A percentile compares a stretch with the other conserved stretches of the same genome.
phyloP scores from a whole-genome alignment of 2,797 vertebrate species.

The Onychomys leucogaster region DNA sequence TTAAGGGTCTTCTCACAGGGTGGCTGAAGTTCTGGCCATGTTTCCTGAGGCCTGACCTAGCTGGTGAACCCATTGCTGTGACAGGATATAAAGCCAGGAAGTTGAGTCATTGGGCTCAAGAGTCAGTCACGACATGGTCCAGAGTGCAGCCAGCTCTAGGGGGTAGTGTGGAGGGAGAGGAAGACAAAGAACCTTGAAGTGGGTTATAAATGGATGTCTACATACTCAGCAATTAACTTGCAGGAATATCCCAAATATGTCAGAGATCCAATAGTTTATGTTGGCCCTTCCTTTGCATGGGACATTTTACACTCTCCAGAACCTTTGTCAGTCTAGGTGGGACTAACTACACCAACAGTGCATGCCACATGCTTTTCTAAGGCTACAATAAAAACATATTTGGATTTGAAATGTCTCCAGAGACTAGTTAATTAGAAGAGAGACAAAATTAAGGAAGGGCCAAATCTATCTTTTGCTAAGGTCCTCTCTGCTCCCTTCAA shows the following conservation, averaged over 20 bases:
- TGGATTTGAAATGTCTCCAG: slow-evolving; percentile 61
- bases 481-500: neutral
- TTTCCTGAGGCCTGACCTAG: slow-evolving; percentile 14
- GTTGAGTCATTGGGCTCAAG: slow-evolving; percentile 43
- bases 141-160: neutral
- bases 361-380: neutral
- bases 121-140: neutral
- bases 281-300: neutral
- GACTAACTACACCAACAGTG: neutral
- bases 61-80: neutral
- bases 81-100: slow-evolving; percentile 56
- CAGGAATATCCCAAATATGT: neutral
- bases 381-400: slow-evolving; percentile 41
- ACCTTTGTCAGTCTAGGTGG: slow-evolving; percentile 17
- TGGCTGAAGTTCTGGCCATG: slow-evolving; percentile 4
- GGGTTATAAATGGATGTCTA: neutral
- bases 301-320: slow-evolving; percentile 12
- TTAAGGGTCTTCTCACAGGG: neutral
- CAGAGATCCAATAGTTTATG: neutral
- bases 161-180: neutral
- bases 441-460: slow-evolving; percentile 53
- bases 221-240: neutral
- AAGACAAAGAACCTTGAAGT: neutral
- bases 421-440: slow-evolving; percentile 53
- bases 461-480: neutral